These are phyloP conservation scores for Alcis repandata DNA, from an alignment of 2,888 invertebrate species.

Conservation along the genomic window DNA sequence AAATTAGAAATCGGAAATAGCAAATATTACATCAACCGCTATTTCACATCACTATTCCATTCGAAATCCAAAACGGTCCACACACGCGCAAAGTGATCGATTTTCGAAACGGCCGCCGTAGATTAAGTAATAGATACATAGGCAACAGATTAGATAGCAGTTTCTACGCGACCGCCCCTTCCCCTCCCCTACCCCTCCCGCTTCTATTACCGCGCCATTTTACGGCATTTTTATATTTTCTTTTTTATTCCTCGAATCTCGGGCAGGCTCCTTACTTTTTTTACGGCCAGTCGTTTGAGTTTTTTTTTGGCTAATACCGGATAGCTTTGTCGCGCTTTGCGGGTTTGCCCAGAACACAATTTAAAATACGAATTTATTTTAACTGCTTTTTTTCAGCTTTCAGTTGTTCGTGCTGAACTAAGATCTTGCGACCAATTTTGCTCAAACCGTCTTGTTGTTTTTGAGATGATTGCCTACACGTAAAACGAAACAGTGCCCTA, in stretches of 20 bases:
- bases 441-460: no score
- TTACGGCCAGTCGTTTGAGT: constrained; percentile 53
- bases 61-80: constrained; percentile 76
- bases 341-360: constrained; percentile 1
- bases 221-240: constrained; percentile 71
- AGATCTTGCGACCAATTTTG: no score
- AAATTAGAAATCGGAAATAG: neutral
- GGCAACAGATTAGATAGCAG: constrained; percentile 34
- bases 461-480: no score
- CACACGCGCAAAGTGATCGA: constrained; percentile 81
- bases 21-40: neutral
- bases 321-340: neutral
- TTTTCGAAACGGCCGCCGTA: constrained; percentile 73
- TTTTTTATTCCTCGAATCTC: constrained; percentile 68
- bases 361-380: neutral
- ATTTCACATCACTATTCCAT: constrained; percentile 43
- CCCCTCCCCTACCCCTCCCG: constrained; percentile 52
- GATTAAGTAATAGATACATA: constrained; percentile 2
- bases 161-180: neutral
- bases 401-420: no score
- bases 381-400: no score
- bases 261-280: constrained; percentile 58
- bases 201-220: constrained; percentile 68
- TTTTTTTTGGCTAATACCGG: constrained; percentile 37
- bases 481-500: no score